These are phyloP conservation scores for Symphodus melops DNA, from an alignment of 2,113 vertebrate genomes.

Conservation along the genomic window DNA sequence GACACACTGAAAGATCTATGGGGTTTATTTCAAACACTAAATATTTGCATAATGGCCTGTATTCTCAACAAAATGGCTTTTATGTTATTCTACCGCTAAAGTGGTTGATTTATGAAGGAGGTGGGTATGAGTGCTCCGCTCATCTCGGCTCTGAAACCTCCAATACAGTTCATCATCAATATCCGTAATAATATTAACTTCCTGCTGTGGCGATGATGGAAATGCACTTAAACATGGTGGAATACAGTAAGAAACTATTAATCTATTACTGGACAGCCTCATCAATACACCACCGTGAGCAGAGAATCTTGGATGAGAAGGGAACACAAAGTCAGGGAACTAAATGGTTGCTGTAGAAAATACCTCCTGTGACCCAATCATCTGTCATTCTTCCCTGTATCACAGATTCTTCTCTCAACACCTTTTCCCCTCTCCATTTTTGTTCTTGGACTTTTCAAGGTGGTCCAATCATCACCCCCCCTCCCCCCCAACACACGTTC, in stretches of 20 bases:
- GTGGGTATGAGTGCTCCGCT: constrained; percentile 61
- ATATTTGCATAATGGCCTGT: constrained; percentile 79
- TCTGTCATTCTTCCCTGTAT: constrained; percentile 50
- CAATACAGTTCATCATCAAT: constrained; percentile 74
- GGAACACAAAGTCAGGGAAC: constrained; percentile 44
- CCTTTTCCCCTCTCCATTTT: constrained; percentile 36
- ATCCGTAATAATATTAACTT: constrained; percentile 74
- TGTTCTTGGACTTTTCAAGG: constrained; percentile 24
- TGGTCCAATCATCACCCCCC: constrained; percentile 44
- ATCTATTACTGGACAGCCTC: constrained; percentile 66
- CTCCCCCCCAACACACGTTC: background rate
- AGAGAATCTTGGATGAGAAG: constrained; percentile 55
- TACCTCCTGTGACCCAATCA: constrained; percentile 46
- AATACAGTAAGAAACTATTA: constrained; percentile 68
- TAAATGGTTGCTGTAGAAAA: constrained; percentile 61
- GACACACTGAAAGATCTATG: constrained; percentile 75
- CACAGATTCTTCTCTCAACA: constrained; percentile 43
- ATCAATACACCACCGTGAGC: constrained; percentile 62
- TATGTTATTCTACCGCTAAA: constrained; percentile 66
- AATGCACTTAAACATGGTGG: constrained; percentile 72
- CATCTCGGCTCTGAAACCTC: constrained; percentile 63
- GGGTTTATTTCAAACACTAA: constrained; percentile 76
- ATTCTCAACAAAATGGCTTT: constrained; percentile 77
- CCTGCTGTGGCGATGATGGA: constrained; percentile 70
- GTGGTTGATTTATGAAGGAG: constrained; percentile 74